These are phyloP conservation scores for Drosophila mercatorum DNA, from an alignment of 2,888 invertebrate genomes.

Conservation along the genomic window DNA sequence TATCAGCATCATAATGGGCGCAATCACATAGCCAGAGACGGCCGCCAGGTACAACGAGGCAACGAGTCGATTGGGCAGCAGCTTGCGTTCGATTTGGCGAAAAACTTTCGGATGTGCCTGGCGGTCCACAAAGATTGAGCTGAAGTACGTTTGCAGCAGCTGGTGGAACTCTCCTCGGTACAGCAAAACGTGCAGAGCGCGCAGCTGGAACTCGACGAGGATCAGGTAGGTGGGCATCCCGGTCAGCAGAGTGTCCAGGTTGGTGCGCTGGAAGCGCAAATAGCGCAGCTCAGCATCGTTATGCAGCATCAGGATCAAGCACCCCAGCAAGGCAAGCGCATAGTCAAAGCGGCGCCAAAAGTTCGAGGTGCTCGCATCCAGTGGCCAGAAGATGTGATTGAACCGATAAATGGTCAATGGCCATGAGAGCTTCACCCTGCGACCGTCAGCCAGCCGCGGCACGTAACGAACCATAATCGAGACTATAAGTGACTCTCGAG, in stretches of 20 bases:
- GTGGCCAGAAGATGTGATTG: constrained; percentile 76
- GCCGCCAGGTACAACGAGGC: constrained; percentile 57
- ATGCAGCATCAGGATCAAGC: constrained; percentile 51
- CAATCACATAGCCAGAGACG: constrained; percentile 44
- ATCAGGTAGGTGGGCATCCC: constrained; percentile 74
- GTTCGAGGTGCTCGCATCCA: constrained; percentile 53
- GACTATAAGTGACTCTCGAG: constrained; percentile 25
- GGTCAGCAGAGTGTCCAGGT: constrained; percentile 67
- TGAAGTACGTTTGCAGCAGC: constrained; percentile 66
- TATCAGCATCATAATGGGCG: constrained; percentile 51
- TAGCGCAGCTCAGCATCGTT: constrained; percentile 73
- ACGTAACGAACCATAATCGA: constrained; percentile 66
- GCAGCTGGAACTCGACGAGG: constrained; percentile 68
- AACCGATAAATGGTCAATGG: constrained; percentile 59
- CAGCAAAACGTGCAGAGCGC: constrained; percentile 55
- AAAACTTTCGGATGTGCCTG: constrained; percentile 48
- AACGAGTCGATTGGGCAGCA: constrained; percentile 53
- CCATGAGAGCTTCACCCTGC: constrained; percentile 65
- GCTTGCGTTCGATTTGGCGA: constrained; percentile 47
- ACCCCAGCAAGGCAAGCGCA: constrained; percentile 40
- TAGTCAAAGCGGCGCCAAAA: constrained; percentile 45
- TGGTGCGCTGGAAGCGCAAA: constrained; percentile 40
- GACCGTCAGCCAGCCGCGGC: constrained; percentile 66
- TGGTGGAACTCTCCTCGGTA: constrained; percentile 47
- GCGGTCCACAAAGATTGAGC: constrained; percentile 67